Evolutionary conservation across 2,888 invertebrate genomes (phyloP), one percentile per base, ranked within the genome.

Genomic region (Hybos culiciformis): DNA sequence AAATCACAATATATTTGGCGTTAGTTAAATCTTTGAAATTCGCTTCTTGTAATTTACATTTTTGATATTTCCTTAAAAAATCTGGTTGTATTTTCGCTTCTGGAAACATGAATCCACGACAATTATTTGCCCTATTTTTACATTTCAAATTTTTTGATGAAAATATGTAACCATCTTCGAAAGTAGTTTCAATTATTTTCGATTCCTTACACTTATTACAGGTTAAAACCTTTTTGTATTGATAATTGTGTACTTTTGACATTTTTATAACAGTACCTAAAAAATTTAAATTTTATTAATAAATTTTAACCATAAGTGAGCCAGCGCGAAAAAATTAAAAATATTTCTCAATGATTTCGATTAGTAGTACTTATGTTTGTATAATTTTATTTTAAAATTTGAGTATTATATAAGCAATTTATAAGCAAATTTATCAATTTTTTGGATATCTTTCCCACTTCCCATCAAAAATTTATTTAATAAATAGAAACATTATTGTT

Each of bases 191-290:
- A 5, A 80, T 67, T 37, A 67, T 61, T 52, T 78, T 75, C 34
- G 74, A 66, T 62, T 75, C 71, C 60, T 81, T 78, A 62, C 91
- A 92, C 63, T 83, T 85, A 23, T 70, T 65, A 60, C 91, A 92
- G 12, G 74, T 69, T 64, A 79, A 87, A 41, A 77, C 74, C 52
- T 80, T 74, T 56, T 78, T 75, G 58, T 76, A 77, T 63, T 87
- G 86, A 43, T 90, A 62, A 68, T 88, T 74, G 62, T 81, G 83
- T 7, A 81, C 70, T 50, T 78, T 73, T 1, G 83, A 80, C 36
- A 79, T 79, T 58, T 87, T 66, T 19, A 87, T 80, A 29, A 87
- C 9, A 53, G 52, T 69, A 68, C 83, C 83, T 57, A n/a, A n/a
- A n/a, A n/a, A n/a, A n/a, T n/a, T n/a, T n/a, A n/a, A n/a, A n/a